Conservation (phyloP, 2,113 vertebrate species). For the Mustela lutreola region DNA sequence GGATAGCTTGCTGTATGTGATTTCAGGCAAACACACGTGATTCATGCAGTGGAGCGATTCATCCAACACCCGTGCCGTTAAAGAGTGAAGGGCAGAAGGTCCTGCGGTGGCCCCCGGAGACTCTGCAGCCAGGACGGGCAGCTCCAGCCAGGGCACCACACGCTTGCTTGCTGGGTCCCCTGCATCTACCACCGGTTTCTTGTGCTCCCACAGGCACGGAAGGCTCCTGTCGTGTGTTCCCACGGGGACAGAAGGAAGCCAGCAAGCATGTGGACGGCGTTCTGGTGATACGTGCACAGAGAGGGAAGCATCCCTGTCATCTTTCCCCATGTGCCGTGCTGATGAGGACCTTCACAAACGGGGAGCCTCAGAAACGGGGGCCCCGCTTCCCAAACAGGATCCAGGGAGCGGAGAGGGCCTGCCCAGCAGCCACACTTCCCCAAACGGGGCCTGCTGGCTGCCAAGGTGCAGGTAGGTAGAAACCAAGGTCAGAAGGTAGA, state of each 20-base stretch:
- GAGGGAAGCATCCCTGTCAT: too few species aligned
- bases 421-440: not conserved
- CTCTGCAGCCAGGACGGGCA: not conserved
- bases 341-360: not conserved
- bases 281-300: rapidly evolving
- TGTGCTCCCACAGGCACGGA: rapidly evolving
- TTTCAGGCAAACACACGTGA: not conserved
- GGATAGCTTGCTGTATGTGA: not conserved
- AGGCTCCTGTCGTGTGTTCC: not conserved
- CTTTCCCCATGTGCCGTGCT: not conserved
- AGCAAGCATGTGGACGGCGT: too few species aligned
- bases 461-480: not conserved
- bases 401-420: not conserved
- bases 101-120: not conserved
- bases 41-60: not conserved
- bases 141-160: rapidly evolving
- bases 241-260: not conserved
- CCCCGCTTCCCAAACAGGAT: not conserved
- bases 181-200: not conserved
- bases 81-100: rapidly evolving
- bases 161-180: not conserved
- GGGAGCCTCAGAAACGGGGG: not conserved
- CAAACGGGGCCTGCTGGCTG: not conserved
- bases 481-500: not conserved
- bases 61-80: not conserved